Evolutionary conservation across 2,888 invertebrate genomes (phyloP).

Genomic region (Eulithis prunata): DNA sequence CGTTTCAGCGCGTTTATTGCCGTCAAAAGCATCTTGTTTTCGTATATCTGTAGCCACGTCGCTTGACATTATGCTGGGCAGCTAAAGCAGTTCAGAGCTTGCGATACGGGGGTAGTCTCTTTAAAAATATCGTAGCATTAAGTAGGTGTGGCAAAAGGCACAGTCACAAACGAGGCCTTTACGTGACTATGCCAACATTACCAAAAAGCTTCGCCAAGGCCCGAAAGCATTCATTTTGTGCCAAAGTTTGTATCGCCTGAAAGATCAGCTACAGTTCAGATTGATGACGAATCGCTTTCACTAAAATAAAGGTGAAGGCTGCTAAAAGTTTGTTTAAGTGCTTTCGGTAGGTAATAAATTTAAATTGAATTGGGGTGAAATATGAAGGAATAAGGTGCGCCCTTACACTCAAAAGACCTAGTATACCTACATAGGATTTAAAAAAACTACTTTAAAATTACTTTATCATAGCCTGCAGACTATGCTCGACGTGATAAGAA

Average conservation of each 20-base stretch:
- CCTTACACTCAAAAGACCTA: too few relatives aligned
- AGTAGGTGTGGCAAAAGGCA: constrained; percentile 39
- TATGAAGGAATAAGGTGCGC: background rate
- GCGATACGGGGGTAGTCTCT: background rate
- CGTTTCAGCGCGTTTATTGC: too few relatives aligned
- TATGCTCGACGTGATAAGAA: too few relatives aligned
- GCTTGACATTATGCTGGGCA: too few relatives aligned
- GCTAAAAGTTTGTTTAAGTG: constrained; percentile 22
- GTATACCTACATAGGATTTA: too few relatives aligned
- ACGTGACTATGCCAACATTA: constrained; percentile 29
- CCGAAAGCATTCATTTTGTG: constrained; percentile 47
- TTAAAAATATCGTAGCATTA: constrained; percentile 37
- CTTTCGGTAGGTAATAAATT: constrained; percentile 12
- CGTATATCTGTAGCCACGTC: too few relatives aligned
- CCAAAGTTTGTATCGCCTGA: constrained; percentile 46
- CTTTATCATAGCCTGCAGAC: too few relatives aligned
- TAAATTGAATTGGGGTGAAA: constrained; percentile 14
- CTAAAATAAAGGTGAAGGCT: constrained; percentile 28
- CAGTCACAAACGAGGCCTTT: constrained; percentile 27
- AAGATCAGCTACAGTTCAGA: constrained; percentile 45
- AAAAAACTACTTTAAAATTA: too few relatives aligned
- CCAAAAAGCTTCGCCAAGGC: constrained; percentile 46
- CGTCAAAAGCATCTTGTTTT: too few relatives aligned
- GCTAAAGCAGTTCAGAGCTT: too few relatives aligned
- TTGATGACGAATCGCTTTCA: constrained; percentile 47